Evolutionary conservation across 1,140 invertebrate species (phyloP).

Genomic region (Scaptomyza graminum): DNA sequence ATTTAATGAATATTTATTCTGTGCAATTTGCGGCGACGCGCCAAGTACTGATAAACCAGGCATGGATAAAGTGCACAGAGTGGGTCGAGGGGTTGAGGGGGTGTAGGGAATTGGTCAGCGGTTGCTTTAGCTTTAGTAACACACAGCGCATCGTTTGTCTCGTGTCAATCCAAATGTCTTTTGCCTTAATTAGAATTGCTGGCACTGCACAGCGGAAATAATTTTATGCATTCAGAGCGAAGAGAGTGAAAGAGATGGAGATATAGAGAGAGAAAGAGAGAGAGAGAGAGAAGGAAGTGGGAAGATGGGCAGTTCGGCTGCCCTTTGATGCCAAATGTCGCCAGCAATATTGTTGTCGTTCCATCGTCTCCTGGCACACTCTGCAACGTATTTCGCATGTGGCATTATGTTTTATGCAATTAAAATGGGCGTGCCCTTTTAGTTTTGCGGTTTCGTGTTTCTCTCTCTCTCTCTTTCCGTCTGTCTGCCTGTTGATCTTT

Average conservation of each 20-base stretch:
- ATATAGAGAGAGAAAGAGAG: too few species aligned
- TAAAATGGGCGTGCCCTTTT: constrained; percentile 76
- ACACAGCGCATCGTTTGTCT: constrained; percentile 75
- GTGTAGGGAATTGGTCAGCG: constrained; percentile 48
- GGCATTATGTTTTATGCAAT: constrained; percentile 75
- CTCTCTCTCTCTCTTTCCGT: neutral
- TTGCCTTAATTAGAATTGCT: constrained; percentile 82
- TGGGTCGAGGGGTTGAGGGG: constrained; percentile 4
- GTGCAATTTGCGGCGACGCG: constrained; percentile 67
- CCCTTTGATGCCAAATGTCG: constrained; percentile 81
- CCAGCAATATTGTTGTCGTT: constrained; percentile 62
- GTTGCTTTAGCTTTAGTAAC: constrained; percentile 57
- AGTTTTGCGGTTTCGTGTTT: constrained; percentile 57
- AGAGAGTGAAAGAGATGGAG: too few species aligned
- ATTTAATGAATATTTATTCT: constrained; percentile 82
- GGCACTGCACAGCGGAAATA: constrained; percentile 65
- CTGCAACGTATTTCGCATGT: constrained; percentile 43
- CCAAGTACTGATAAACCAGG: neutral
- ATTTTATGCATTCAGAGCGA: constrained; percentile 71
- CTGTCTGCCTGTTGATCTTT: constrained; percentile 70
- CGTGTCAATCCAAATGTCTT: constrained; percentile 82
- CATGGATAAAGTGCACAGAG: neutral
- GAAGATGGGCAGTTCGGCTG: constrained; percentile 50
- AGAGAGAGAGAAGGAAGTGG: neutral
- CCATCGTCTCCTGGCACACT: constrained; percentile 21